Evolutionary conservation across 2,797 vertebrate species (phyloP).

Genomic region (Coregonus suidteri): DNA sequence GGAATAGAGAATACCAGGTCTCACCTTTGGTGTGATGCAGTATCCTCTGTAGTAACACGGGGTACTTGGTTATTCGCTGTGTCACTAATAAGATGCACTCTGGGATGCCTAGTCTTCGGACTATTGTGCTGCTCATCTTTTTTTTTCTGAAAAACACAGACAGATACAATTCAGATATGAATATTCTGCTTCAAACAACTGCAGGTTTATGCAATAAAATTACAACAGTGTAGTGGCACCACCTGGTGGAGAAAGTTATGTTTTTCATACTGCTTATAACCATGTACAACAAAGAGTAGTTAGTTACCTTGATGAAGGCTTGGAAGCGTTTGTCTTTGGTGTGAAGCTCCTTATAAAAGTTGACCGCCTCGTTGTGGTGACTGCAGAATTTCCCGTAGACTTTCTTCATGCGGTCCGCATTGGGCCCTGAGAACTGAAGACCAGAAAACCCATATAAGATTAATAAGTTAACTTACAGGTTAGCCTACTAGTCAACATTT

Average conservation of each 20-base stretch:
- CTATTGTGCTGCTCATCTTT: conserved; percentile 89
- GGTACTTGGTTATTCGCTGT: conserved; percentile 93
- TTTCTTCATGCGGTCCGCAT: conserved; percentile 84
- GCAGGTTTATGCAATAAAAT: not conserved
- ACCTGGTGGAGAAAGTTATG: not conserved
- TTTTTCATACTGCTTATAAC: not conserved
- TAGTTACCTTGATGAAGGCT: conserved; percentile 87
- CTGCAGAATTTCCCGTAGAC: conserved; percentile 92
- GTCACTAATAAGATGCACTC: conserved; percentile 92
- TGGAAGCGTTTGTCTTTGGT: conserved; percentile 92
- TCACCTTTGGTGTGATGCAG: conserved; percentile 88
- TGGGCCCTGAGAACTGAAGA: conserved; percentile 84
- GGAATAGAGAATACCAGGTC: not conserved
- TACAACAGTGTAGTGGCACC: not conserved
- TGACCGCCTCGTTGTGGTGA: conserved; percentile 89
- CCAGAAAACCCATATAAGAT: not conserved
- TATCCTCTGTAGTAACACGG: conserved; percentile 88
- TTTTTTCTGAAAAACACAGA: conserved; percentile 74
- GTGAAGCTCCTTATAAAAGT: conserved; percentile 87
- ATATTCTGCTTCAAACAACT: not conserved
- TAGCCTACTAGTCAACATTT: not conserved
- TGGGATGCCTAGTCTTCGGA: conserved; percentile 87
- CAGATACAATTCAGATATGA: conserved; percentile 1
- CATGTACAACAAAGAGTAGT: not conserved
- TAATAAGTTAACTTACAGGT: not conserved